phyloP scores from a whole-genome alignment of 2,113 vertebrate genomes.

The Pelusios castaneus region DNA sequence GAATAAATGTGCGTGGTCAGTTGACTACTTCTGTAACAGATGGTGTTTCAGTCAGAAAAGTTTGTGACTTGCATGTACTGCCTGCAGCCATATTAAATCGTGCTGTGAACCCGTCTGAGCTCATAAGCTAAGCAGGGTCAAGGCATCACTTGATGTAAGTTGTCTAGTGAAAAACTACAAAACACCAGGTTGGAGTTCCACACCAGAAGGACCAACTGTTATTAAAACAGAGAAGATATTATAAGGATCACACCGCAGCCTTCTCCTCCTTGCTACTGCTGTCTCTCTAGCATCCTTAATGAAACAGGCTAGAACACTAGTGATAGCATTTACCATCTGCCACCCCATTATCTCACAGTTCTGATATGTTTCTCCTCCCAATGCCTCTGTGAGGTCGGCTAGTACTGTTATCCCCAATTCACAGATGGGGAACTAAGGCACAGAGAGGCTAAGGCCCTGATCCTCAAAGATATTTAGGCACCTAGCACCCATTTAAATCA shows the following conservation, averaged over 20 bases:
- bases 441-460: background rate
- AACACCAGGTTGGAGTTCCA: rapidly evolving
- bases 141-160: background rate
- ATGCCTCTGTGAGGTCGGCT: background rate
- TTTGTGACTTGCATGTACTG: rapidly evolving
- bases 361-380: rapidly evolving
- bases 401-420: background rate
- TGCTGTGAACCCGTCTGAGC: background rate
- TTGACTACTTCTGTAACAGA: background rate
- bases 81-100: background rate
- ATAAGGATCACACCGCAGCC: background rate
- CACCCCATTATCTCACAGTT: background rate
- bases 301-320: background rate
- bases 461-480: background rate
- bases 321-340: rapidly evolving
- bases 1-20: background rate
- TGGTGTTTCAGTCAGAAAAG: background rate
- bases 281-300: background rate
- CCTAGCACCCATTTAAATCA: background rate
- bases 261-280: rapidly evolving
- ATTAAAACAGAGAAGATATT: background rate
- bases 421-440: background rate
- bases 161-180: rapidly evolving
- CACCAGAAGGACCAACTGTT: background rate
- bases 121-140: background rate